Conservation (phyloP, 2,797 vertebrate species). For the Chelonia mydas region DNA sequence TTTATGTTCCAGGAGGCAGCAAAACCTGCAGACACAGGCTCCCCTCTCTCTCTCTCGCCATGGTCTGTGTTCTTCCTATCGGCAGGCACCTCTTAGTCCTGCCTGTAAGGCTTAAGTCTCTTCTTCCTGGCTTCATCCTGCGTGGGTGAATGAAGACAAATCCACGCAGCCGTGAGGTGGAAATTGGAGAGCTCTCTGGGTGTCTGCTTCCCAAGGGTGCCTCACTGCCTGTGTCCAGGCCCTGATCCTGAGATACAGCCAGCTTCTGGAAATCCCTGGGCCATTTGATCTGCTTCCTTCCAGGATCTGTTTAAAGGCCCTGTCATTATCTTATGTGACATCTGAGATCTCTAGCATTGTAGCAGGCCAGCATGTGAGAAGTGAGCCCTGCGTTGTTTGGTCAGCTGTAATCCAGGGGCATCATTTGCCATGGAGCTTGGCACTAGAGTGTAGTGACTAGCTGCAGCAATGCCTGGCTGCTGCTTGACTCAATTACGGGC, state of each 20-base stretch:
- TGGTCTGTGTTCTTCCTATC: too few relatives aligned
- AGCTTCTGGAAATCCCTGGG: not conserved
- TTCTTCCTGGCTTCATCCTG: not conserved
- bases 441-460: not conserved
- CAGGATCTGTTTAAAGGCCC: not conserved
- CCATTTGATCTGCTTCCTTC: not conserved
- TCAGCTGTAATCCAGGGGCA: not conserved
- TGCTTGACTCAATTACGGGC: not conserved
- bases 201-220: not conserved
- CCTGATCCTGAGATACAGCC: not conserved
- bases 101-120: not conserved
- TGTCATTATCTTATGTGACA: not conserved
- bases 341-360: not conserved
- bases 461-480: not conserved
- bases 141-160: not conserved
- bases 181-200: not conserved
- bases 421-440: not conserved
- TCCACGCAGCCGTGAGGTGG: not conserved
- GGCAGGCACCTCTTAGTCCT: not conserved
- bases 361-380: not conserved
- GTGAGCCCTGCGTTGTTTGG: not conserved
- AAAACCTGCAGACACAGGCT: accelerated
- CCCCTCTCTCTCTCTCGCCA: not conserved
- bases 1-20: not conserved
- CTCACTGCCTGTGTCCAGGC: too few relatives aligned